These are phyloP conservation scores for Microctonus hyperodae DNA, from an alignment of 2,888 invertebrate species.

Conservation along the genomic window DNA sequence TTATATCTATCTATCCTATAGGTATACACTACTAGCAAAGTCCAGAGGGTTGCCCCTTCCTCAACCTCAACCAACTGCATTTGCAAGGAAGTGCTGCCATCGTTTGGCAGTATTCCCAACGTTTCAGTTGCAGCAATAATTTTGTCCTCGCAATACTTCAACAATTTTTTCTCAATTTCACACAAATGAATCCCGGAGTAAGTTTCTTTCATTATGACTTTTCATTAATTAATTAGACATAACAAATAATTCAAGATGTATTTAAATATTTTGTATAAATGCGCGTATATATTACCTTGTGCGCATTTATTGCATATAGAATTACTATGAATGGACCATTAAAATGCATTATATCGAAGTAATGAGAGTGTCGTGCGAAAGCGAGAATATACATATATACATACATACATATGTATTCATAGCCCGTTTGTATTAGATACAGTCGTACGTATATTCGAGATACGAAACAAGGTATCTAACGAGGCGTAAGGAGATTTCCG, in stretches of 20 bases:
- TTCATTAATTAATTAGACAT: neutral
- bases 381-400: too few relatives aligned
- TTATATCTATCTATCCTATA: neutral
- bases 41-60: neutral
- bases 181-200: neutral
- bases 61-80: conserved; percentile 26
- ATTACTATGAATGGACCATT: conserved; percentile 47
- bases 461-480: conserved; percentile 54
- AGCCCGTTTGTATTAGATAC: conserved; percentile 37
- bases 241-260: neutral
- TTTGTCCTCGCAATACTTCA: conserved; percentile 38
- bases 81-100: conserved; percentile 51
- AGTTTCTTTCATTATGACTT: neutral
- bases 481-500: conserved; percentile 52
- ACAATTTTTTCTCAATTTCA: neutral
- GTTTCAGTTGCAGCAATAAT: conserved; percentile 37
- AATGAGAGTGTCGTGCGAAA: conserved; percentile 45
- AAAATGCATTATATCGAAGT: conserved; percentile 48
- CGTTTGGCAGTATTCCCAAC: conserved; percentile 40
- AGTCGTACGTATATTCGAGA: conserved; percentile 44
- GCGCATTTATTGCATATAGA: conserved; percentile 8
- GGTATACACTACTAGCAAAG: neutral
- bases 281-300: neutral
- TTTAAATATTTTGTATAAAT: neutral
- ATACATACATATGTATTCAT: conserved; percentile 32